Evolutionary conservation across 2,888 invertebrate species (phyloP), one percentile per base, ranked within the genome.

Genomic region (Lysandra coridon): DNA sequence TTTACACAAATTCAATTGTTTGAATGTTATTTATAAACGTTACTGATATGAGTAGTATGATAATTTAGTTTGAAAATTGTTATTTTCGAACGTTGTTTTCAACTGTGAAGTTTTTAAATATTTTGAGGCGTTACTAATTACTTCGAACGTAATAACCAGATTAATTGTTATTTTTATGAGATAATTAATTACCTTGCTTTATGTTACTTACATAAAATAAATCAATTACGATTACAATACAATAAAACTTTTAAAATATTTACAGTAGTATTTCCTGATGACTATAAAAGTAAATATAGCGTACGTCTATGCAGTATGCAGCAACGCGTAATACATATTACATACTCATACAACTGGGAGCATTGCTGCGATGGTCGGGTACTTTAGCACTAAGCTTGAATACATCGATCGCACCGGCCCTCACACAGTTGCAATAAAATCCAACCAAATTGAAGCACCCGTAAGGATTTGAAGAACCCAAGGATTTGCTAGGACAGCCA

Each of bases 291-390:
- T 64, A 30, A 69, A 69, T 69, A 69, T 17, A 69, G 69, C 69
- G 69, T 33, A 69, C 69, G 69, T 14, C 69, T 69, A 69, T 69
- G 62, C 62, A 33, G 64, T 69, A 69, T 69, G 69, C 69, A 69
- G 33, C 69, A 69, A 57, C 57, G 57, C 57, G 69, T 69, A 37
- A 69, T 33, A 33, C 69, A 69, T 69, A 69, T 14, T 69, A 69
- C 69, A 69, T 37, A 69, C 69, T 57, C 57, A 33, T 69, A 69
- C 33, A 33, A 33, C 14, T 4, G 4, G 10, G 33, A 69, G 33
- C 69, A 69, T 69, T 37, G 17, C 69, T 64, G 64, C 30, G 64
- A 33, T 33, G 12, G 64, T 37, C 30, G 69, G 69, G 33, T 69
- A 69, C 33, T 69, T 69, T 3, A 69, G 64, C 64, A 37, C 17